Percentiles rank a stretch among this genome's conserved stretches.
Evolutionary conservation across 2,113 vertebrate species (phyloP).

Genomic region (Hemiscyllium ocellatum): DNA sequence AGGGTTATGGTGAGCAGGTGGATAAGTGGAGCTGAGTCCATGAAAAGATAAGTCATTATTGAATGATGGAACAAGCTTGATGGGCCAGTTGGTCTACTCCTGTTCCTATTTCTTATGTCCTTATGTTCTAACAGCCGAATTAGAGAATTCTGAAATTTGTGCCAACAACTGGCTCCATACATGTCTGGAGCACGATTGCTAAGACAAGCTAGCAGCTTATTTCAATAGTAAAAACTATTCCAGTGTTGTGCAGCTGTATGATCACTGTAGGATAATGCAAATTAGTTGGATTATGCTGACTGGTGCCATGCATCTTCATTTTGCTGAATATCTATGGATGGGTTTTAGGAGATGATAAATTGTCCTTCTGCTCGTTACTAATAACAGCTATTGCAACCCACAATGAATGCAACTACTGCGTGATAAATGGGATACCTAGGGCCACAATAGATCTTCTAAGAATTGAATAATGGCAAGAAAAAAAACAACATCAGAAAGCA

Average conservation of each 20-base stretch:
- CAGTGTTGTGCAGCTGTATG: not conserved
- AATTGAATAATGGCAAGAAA: not conserved
- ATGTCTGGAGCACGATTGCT: not conserved
- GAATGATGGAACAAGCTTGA: too few species aligned
- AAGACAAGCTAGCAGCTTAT: not conserved
- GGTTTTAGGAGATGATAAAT: not conserved
- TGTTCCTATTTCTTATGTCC: too few species aligned
- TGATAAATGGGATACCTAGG: not conserved
- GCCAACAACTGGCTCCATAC: not conserved
- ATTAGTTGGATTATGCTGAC: not conserved
- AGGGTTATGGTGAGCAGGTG: too few species aligned
- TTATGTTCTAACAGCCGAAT: not conserved
- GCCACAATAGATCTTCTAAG: not conserved
- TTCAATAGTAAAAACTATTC: not conserved
- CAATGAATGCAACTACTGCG: not conserved
- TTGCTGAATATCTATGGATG: not conserved
- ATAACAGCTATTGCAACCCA: not conserved
- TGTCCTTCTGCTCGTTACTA: not conserved
- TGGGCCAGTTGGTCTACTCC: too few species aligned
- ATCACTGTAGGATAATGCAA: not conserved
- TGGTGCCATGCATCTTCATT: not conserved
- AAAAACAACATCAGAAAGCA: not conserved
- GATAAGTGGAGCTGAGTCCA: too few species aligned
- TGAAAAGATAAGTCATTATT: too few species aligned
- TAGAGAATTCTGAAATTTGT: not conserved